A percentile compares a stretch with the other conserved stretches of the same genome.
Evolutionary conservation across 2,888 invertebrate genomes (phyloP).

Genomic region (Blastobasis adustella): DNA sequence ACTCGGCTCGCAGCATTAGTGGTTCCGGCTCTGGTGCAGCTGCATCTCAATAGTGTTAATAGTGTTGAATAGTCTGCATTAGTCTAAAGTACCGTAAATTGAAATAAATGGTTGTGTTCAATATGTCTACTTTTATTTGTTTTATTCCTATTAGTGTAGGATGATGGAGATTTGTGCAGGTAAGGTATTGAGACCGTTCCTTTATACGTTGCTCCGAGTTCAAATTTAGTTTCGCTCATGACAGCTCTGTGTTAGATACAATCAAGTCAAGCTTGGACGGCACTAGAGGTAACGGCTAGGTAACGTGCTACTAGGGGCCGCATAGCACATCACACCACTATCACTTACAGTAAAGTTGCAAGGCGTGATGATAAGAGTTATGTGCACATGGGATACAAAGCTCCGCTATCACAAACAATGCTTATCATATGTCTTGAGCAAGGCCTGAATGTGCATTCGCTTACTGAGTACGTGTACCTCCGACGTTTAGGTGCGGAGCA

Average conservation of each 20-base stretch:
- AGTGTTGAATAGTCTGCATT: neutral
- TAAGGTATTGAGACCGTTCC: slow-evolving; percentile 1
- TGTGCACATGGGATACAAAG: neutral
- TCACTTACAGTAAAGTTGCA: neutral
- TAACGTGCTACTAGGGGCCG: neutral
- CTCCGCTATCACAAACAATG: neutral
- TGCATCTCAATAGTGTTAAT: neutral
- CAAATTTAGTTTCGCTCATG: slow-evolving; percentile 1
- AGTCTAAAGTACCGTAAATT: neutral
- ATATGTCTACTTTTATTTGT: neutral
- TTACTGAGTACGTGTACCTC: neutral
- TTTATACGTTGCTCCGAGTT: neutral
- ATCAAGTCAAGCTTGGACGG: slow-evolving; percentile 1
- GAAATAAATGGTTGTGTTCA: neutral
- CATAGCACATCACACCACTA: neutral
- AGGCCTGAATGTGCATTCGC: neutral
- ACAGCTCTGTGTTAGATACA: slow-evolving; percentile 1
- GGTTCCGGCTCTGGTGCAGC: neutral
- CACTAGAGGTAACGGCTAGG: neutral
- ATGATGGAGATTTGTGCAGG: slow-evolving; percentile 1
- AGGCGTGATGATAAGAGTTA: neutral
- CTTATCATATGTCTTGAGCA: neutral
- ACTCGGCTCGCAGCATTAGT: slow-evolving; percentile 1
- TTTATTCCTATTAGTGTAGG: slow-evolving; percentile 1
- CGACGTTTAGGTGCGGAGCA: neutral